Base-by-base conservation (phyloP, 2,797 vertebrate genomes). In the Pipistrellus pygmaeus region DNA sequence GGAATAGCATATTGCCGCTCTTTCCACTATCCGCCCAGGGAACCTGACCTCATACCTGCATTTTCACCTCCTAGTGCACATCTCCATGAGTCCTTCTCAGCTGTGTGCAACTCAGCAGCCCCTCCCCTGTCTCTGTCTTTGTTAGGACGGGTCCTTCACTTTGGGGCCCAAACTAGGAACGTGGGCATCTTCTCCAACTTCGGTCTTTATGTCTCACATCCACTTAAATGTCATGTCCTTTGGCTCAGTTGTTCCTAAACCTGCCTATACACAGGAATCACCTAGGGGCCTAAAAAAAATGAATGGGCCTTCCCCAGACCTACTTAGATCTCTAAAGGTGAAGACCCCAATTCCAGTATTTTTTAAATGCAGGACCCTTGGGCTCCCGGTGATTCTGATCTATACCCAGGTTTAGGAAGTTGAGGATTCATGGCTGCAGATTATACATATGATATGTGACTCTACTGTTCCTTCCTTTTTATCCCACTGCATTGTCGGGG, bases 381-480 rank as follows among this genome's bases (percentile, higher is more conserved):
- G 44, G 53, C 62, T 88, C 44, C 62, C 66, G 3, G 27, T 60
- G 30, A 92, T 71, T 81, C 85, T 69, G 12, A 64, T 72, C 41
- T 73, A 0, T 57, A 11, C 25, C 23, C 4, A 20, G 14, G 30
- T 84, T 93, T 91, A 85, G 41, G 53, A 85, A 51, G 35, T 64
- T 71, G 68, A 44, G 15, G 44, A 18, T 18, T 87, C 13, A 3
- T 41, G 62, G 21, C 72, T 85, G 1, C 27, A 60, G 51, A 62
- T 18, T 48, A 13, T 35, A 9, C 20, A 1, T 35, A 55, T 1
- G 8, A 12, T 11, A 8, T 2, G 4, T 48, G 73, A 88, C 25
- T 41, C 38, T 68, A 35, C 44, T 64, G 6, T 71, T 85, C 64
- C 75, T 95, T 94, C 48, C 20, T 71, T 80, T 85, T 55, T 53